Percentiles rank a stretch among this genome's conserved stretches.
phyloP scores from a whole-genome alignment of 2,113 vertebrate genomes.

The Gymnorhina tibicen region DNA sequence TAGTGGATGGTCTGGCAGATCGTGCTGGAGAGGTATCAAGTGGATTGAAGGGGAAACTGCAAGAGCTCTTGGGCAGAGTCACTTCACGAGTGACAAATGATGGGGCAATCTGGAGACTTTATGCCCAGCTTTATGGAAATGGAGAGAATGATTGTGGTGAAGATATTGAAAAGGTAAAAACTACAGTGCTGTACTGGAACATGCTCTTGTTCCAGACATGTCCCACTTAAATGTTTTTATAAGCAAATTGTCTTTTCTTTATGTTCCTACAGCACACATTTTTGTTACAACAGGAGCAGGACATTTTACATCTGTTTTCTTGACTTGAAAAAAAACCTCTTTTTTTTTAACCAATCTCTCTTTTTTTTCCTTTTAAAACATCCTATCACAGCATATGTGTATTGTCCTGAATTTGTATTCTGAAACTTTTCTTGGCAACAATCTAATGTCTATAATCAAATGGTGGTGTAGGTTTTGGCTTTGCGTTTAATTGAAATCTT shows the following conservation, averaged over 20 bases:
- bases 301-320: background rate
- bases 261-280: background rate
- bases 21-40: slow-evolving; percentile 69
- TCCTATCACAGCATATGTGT: background rate
- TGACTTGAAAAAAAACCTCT: background rate
- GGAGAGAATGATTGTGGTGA: slow-evolving; percentile 76
- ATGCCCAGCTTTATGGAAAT: slow-evolving; percentile 81
- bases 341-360: too few relatives aligned
- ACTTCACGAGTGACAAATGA: slow-evolving; percentile 85
- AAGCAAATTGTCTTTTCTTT: background rate
- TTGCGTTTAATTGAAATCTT: background rate
- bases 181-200: background rate
- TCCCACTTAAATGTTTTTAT: background rate
- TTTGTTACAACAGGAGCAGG: background rate
- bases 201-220: background rate
- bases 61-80: slow-evolving; percentile 87
- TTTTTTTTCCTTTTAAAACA: background rate
- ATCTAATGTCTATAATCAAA: background rate
- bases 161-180: slow-evolving; percentile 86
- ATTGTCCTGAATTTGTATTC: background rate
- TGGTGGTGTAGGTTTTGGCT: background rate
- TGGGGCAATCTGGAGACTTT: slow-evolving; percentile 85
- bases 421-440: background rate
- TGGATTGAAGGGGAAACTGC: slow-evolving; percentile 76
- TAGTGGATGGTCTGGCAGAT: slow-evolving; percentile 77